These are phyloP conservation scores for Muricea muricata DNA, from an alignment of 92 coral and sea anemone species.

Conservation along the genomic window DNA sequence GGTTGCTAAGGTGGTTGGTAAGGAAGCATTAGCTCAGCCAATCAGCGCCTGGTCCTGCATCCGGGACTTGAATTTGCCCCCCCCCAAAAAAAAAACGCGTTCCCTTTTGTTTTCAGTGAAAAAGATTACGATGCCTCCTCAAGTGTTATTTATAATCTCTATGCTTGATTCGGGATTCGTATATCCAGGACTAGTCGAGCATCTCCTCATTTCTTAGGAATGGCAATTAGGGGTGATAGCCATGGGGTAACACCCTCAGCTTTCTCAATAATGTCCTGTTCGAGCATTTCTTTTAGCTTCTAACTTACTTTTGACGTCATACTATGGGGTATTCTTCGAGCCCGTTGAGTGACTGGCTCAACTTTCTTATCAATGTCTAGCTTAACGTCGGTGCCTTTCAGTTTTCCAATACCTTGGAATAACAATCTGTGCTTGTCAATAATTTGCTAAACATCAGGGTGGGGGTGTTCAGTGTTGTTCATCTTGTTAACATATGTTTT, in stretches of 20 bases:
- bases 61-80: too few species aligned
- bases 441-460: constrained; percentile 15
- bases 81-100: too few species aligned
- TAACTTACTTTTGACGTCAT: constrained; percentile 50
- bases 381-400: constrained; percentile 51
- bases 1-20: too few species aligned
- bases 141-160: too few species aligned
- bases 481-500: too few species aligned
- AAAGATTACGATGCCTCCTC: too few species aligned
- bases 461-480: not conserved
- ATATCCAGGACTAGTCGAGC: constrained; percentile 61
- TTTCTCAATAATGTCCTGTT: constrained; percentile 56
- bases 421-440: constrained; percentile 41
- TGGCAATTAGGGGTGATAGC: constrained; percentile 55
- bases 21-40: too few species aligned
- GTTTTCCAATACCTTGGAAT: constrained; percentile 60
- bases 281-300: constrained; percentile 51
- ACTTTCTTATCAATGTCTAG: constrained; percentile 54
- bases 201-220: constrained; percentile 64
- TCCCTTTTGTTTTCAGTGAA: too few species aligned
- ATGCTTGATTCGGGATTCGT: constrained; percentile 61
- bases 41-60: too few species aligned
- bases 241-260: constrained; percentile 55
- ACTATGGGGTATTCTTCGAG: constrained; percentile 50
- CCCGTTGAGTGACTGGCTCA: constrained; percentile 48